These are phyloP conservation scores for Abrostola triplasia DNA, from an alignment of 2,888 invertebrate species.

Conservation along the genomic window DNA sequence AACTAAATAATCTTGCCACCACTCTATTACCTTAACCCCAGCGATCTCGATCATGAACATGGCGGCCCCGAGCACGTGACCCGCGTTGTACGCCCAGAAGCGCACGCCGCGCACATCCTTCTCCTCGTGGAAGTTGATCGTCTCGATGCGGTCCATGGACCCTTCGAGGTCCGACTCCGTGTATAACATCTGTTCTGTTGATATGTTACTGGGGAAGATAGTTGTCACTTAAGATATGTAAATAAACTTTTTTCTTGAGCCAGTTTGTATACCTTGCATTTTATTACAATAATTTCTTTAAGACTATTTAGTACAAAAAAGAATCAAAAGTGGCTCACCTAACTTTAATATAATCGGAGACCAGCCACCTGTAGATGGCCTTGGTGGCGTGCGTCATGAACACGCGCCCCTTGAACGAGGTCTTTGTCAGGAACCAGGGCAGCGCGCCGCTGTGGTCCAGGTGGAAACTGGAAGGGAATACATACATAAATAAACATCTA, in stretches of 20 bases:
- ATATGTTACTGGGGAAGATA: conserved; percentile 92
- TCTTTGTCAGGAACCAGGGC: conserved; percentile 99
- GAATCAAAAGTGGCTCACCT: too few relatives aligned
- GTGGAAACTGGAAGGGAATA: conserved; percentile 93
- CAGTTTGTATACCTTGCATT: too few relatives aligned
- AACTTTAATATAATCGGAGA: conserved; percentile 99
- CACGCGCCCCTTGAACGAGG: conserved; percentile 98
- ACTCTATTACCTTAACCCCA: conserved; percentile 95
- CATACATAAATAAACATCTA: neutral
- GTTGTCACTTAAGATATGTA: too few relatives aligned
- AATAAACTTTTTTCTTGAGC: too few relatives aligned
- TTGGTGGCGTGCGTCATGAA: conserved; percentile 99
- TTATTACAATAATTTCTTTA: too few relatives aligned
- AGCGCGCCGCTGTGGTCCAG: conserved; percentile 99
- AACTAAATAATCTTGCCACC: too few relatives aligned
- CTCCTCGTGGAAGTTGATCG: conserved; percentile 99
- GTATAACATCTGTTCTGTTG: conserved; percentile 98
- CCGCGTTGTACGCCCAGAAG: conserved; percentile 99
- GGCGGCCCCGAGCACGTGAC: conserved; percentile 99
- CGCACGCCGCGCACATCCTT: conserved; percentile 98
- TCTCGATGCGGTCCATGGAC: conserved; percentile 99
- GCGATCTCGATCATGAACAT: conserved; percentile 99
- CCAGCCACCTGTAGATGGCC: conserved; percentile 99
- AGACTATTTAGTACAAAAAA: too few relatives aligned
- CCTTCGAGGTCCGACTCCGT: conserved; percentile 98